Conservation (phyloP, 2,797 vertebrate genomes). For the Protosalanx chinensis region DNA sequence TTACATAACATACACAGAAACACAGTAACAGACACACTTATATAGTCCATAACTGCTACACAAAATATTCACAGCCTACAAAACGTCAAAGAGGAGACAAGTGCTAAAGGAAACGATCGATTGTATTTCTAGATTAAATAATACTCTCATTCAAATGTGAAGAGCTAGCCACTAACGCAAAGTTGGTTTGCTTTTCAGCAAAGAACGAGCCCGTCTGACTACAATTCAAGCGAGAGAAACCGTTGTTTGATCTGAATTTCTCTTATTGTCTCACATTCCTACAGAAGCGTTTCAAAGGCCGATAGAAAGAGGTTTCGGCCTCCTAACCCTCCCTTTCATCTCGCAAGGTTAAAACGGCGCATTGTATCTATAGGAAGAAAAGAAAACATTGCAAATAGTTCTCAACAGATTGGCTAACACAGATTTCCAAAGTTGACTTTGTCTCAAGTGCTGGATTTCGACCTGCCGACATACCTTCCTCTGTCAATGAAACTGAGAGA, state of each 20-base stretch:
- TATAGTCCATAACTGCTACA: conserved; percentile 26
- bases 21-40: conserved; percentile 7
- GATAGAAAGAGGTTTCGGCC: conserved; percentile 75
- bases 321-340: conserved; percentile 76
- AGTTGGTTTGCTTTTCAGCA: too few relatives aligned
- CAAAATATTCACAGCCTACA: conserved; percentile 32
- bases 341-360: conserved; percentile 74
- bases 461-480: neutral
- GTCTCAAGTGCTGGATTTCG: neutral
- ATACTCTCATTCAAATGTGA: neutral
- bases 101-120: conserved; percentile 1
- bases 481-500: conserved; percentile 34
- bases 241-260: conserved; percentile 72
- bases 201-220: too few relatives aligned
- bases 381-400: conserved; percentile 18
- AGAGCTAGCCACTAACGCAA: too few relatives aligned
- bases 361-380: conserved; percentile 67
- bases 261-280: conserved; percentile 73
- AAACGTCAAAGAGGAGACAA: too few relatives aligned
- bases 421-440: neutral
- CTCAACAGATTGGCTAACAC: neutral
- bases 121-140: neutral
- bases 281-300: conserved; percentile 81
- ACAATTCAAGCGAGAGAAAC: conserved; percentile 36
- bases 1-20: conserved; percentile 43